Conservation (phyloP, 2,113 vertebrate genomes). For the Sialia sialis region DNA sequence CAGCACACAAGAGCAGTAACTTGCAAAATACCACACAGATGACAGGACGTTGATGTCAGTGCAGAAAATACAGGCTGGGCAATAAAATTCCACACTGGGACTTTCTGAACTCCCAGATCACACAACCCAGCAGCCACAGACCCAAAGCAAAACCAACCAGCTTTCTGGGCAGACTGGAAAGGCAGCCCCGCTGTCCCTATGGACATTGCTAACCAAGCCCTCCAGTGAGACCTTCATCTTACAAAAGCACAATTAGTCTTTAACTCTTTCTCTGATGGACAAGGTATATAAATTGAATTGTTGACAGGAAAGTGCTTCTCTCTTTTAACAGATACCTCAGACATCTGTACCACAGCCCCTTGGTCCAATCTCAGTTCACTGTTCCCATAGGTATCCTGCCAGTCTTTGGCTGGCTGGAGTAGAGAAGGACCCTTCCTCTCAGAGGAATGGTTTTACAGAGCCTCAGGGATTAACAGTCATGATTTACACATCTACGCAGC, state of each 20-base stretch:
- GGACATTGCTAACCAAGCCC: neutral
- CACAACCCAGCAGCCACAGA: neutral
- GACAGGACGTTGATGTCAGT: neutral
- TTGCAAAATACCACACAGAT: neutral
- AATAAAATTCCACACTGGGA: neutral
- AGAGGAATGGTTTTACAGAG: neutral
- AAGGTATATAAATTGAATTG: neutral
- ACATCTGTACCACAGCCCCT: rapidly evolving
- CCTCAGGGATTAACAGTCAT: neutral
- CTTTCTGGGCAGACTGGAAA: neutral
- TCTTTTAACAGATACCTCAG: neutral
- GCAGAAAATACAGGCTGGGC: neutral
- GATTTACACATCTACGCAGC: neutral
- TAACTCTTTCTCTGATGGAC: neutral
- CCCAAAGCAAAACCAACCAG: neutral
- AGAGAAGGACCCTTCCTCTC: neutral
- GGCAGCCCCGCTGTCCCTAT: neutral
- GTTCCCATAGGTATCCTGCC: neutral
- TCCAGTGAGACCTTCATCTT: neutral
- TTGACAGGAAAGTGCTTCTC: neutral
- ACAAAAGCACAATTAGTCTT: neutral
- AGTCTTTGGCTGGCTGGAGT: neutral
- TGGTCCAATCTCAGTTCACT: neutral
- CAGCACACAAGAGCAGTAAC: rapidly evolving
- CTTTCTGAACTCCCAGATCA: neutral